Evolutionary conservation across 2,888 invertebrate species (phyloP).

Genomic region (Callosobruchus maculatus): DNA sequence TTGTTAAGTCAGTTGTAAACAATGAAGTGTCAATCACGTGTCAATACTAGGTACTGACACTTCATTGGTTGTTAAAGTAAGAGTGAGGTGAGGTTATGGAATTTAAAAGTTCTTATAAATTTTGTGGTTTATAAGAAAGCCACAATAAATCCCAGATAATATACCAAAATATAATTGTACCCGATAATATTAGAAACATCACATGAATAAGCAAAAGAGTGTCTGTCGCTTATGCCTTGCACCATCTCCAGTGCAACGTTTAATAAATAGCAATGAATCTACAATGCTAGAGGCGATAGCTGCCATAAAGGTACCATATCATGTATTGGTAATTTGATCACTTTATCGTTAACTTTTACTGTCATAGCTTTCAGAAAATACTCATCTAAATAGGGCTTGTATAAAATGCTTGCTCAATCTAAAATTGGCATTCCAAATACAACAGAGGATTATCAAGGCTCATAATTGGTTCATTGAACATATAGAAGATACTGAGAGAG

Average conservation of each 20-base stretch:
- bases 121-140: too few relatives aligned
- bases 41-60: too few relatives aligned
- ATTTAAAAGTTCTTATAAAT: too few relatives aligned
- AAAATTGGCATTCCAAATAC: not conserved
- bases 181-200: not conserved
- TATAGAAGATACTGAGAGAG: not conserved
- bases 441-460: not conserved
- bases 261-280: not conserved
- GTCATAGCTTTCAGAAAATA: not conserved
- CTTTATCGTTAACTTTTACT: not conserved
- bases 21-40: too few relatives aligned
- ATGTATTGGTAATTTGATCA: not conserved
- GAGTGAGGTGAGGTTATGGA: too few relatives aligned
- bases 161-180: too few relatives aligned
- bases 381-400: not conserved
- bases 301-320: not conserved
- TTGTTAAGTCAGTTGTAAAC: too few relatives aligned
- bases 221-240: not conserved
- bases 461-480: not conserved
- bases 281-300: not conserved
- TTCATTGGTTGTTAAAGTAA: too few relatives aligned
- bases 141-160: too few relatives aligned
- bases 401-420: conserved; percentile 1
- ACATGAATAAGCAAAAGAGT: not conserved
- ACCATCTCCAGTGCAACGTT: not conserved